phyloP scores from a whole-genome alignment of 2,797 vertebrate genomes.

The Tiaroga cobitis region DNA sequence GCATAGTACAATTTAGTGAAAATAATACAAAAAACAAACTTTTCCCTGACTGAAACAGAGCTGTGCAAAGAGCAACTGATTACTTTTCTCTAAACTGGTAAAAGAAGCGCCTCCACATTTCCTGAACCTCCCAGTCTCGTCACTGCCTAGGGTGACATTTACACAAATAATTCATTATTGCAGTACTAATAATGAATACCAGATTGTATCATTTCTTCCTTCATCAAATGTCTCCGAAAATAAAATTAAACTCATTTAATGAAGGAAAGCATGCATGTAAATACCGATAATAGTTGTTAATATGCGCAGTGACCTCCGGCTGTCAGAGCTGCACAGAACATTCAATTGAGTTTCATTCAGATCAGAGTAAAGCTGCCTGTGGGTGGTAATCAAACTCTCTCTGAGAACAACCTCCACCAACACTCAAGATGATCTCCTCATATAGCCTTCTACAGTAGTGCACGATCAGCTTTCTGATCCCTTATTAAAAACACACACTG shows the following conservation, averaged over 20 bases:
- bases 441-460: neutral
- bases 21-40: neutral
- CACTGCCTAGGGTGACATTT: slow-evolving; percentile 15
- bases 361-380: slow-evolving; percentile 33
- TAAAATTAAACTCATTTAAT: slow-evolving; percentile 17
- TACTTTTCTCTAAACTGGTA: neutral
- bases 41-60: neutral
- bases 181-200: neutral
- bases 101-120: neutral
- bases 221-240: slow-evolving; percentile 9
- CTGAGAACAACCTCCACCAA: slow-evolving; percentile 15
- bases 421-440: neutral
- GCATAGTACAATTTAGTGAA: neutral
- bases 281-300: slow-evolving; percentile 3
- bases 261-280: slow-evolving; percentile 26
- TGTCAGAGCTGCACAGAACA: neutral
- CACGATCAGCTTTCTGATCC: neutral
- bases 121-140: neutral
- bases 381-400: slow-evolving; percentile 18
- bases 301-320: slow-evolving; percentile 8
- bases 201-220: slow-evolving; percentile 16
- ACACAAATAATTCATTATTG: slow-evolving; percentile 16
- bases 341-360: slow-evolving; percentile 22
- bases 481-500: neutral
- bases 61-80: neutral